Conservation (phyloP, 1,140 invertebrate genomes). For the Drosophila ohnishii region DNA sequence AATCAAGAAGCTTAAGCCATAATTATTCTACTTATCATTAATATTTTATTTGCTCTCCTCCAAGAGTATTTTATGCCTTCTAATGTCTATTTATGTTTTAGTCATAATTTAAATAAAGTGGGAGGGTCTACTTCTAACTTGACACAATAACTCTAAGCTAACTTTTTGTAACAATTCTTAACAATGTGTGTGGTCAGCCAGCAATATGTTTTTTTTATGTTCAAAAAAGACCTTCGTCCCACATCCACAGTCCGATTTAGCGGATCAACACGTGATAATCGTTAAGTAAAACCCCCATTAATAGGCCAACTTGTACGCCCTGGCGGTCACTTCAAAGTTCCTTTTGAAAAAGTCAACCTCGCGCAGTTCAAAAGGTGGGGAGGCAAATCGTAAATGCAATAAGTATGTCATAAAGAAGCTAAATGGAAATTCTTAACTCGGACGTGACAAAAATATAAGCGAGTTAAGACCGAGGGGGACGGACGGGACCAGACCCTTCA, state of each 20-base stretch:
- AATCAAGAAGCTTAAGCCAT: background rate
- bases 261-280: conserved; percentile 41
- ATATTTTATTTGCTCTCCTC: too few relatives aligned
- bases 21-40: background rate
- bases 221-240: background rate
- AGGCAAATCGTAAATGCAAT: conserved; percentile 63
- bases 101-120: background rate
- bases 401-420: conserved; percentile 65
- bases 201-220: conserved; percentile 1
- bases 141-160: background rate
- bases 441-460: conserved; percentile 70
- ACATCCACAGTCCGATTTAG: conserved; percentile 19
- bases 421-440: conserved; percentile 49
- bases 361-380: conserved; percentile 43
- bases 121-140: conserved; percentile 12
- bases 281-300: conserved; percentile 56
- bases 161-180: conserved; percentile 1
- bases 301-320: conserved; percentile 20
- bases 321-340: conserved; percentile 62
- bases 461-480: background rate
- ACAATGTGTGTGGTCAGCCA: conserved; percentile 21
- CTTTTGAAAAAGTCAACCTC: conserved; percentile 39
- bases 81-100: background rate
- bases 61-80: background rate
- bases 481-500: conserved; percentile 4